These are phyloP conservation scores for Cercocebus atys DNA, from an alignment of 2,113 vertebrate species.

Conservation along the genomic window DNA sequence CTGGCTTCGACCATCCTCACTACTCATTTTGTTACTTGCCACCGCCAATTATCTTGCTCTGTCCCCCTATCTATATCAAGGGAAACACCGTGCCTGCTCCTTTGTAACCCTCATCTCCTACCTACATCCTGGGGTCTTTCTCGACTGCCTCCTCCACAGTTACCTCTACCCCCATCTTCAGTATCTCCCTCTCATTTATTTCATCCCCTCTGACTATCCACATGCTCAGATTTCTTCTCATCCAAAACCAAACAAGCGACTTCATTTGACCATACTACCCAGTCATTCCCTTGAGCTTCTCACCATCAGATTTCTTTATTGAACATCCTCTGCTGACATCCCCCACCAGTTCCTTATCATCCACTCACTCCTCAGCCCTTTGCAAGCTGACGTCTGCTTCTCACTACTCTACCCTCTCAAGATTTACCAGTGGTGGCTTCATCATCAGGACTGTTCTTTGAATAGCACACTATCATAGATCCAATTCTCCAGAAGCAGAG, in stretches of 20 bases:
- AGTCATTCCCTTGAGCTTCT: background rate
- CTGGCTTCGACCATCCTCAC: background rate
- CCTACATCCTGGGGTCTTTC: background rate
- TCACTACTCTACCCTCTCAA: background rate
- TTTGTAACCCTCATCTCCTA: background rate
- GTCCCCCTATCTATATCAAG: background rate
- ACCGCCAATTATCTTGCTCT: background rate
- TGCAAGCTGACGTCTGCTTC: background rate
- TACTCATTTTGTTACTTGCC: background rate
- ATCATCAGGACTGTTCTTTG: background rate
- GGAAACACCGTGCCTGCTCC: rapidly evolving
- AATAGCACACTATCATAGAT: background rate
- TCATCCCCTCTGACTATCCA: background rate
- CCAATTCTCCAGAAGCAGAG: background rate
- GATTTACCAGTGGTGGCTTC: background rate
- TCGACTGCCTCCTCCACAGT: background rate
- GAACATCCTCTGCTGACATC: background rate
- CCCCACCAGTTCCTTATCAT: background rate
- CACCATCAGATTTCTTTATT: background rate
- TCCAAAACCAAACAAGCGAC: background rate
- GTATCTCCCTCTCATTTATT: background rate
- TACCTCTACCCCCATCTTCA: background rate
- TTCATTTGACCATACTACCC: background rate
- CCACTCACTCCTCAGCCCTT: background rate
- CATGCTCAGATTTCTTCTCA: background rate